Conservation (phyloP, 2,888 invertebrate genomes). For the Tetranychus piercei region DNA sequence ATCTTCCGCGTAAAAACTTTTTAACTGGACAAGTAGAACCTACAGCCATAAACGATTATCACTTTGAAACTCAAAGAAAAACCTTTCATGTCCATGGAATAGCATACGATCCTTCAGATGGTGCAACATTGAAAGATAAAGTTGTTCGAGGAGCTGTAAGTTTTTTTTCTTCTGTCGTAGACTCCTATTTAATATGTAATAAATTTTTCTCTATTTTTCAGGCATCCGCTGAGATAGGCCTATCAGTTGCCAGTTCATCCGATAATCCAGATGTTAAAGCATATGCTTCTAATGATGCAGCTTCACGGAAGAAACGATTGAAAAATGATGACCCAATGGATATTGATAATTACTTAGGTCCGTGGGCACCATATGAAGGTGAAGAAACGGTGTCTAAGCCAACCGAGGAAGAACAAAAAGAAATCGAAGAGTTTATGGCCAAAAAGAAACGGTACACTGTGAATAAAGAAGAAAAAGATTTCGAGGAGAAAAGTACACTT, state of each 20-base stretch:
- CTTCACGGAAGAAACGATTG: constrained; percentile 42
- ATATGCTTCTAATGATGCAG: neutral
- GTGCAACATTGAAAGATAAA: neutral
- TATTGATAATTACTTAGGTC: constrained; percentile 83
- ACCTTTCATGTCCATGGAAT: constrained; percentile 77
- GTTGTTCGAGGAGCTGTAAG: constrained; percentile 11
- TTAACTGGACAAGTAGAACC: constrained; percentile 83
- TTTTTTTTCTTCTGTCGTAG: neutral
- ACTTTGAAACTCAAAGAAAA: constrained; percentile 85
- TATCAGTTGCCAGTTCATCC: neutral
- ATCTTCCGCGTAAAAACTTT: constrained; percentile 75
- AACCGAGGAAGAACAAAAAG: constrained; percentile 74
- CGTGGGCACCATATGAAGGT: constrained; percentile 87
- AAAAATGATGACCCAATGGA: constrained; percentile 78
- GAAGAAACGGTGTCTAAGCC: constrained; percentile 76
- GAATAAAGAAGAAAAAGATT: constrained; percentile 61
- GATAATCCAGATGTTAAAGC: constrained; percentile 4
- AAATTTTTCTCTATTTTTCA: neutral
- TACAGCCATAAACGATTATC: constrained; percentile 85
- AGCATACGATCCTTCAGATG: constrained; percentile 22
- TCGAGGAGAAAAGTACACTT: constrained; percentile 83
- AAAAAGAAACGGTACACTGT: constrained; percentile 44
- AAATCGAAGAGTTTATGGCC: constrained; percentile 76
- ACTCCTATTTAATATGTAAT: neutral
- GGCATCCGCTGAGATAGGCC: constrained; percentile 7